Evolutionary conservation across 2,797 vertebrate genomes (phyloP).

Genomic region (Cyclopterus lumpus): DNA sequence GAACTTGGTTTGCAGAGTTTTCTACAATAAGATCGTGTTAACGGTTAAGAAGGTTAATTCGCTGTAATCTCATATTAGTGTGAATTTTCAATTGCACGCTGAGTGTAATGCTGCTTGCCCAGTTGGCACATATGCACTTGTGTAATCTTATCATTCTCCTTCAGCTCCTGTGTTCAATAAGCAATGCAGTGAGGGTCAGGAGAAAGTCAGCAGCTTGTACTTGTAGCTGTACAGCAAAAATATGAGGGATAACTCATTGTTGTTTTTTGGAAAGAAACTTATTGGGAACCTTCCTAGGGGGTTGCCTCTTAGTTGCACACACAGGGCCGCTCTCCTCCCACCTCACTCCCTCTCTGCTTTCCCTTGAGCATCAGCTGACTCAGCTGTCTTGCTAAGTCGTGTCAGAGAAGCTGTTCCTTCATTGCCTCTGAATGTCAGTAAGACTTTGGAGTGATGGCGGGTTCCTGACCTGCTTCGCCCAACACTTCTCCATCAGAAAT

Average conservation of each 20-base stretch:
- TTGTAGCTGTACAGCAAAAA: conserved; percentile 12
- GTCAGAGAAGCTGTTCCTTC: conserved; percentile 56
- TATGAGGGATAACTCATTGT: conserved; percentile 64
- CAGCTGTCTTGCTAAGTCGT: conserved; percentile 56
- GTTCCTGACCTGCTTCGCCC: conserved; percentile 47
- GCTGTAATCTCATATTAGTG: conserved; percentile 37
- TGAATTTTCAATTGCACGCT: conserved; percentile 4
- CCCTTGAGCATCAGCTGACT: conserved; percentile 64
- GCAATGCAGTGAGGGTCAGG: conserved; percentile 48
- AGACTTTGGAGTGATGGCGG: conserved; percentile 50
- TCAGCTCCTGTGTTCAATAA: conserved; percentile 50
- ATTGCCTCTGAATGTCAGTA: conserved; percentile 53
- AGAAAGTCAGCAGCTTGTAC: conserved; percentile 55
- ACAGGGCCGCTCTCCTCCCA: conserved; percentile 9
- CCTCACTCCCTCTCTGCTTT: conserved; percentile 21
- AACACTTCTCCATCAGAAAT: conserved; percentile 62
- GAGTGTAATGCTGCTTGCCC: not conserved
- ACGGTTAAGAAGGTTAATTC: conserved; percentile 43
- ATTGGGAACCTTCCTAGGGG: conserved; percentile 65
- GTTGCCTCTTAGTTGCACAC: conserved; percentile 41
- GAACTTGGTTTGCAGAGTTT: conserved; percentile 41
- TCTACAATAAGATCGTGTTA: conserved; percentile 28
- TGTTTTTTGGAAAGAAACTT: conserved; percentile 58
- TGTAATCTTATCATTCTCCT: conserved; percentile 41
- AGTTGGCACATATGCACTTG: conserved; percentile 25